Evolutionary conservation across 2,797 vertebrate species (phyloP).

Genomic region (Galago senegalensis): DNA sequence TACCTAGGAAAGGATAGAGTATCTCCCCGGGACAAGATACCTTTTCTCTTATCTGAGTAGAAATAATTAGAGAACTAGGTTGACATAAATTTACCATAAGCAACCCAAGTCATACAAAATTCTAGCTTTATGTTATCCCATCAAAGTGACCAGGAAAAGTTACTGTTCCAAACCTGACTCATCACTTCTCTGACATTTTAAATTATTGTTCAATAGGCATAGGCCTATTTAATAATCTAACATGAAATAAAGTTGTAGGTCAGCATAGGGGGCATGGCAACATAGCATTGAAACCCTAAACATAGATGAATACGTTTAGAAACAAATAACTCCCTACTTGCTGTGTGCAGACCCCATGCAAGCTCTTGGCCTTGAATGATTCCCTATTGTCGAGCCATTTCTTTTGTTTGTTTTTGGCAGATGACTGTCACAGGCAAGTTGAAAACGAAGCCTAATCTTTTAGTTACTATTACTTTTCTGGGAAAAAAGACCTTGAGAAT

Average conservation of each 20-base stretch:
- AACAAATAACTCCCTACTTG: not conserved
- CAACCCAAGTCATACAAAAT: not conserved
- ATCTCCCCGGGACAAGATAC: not conserved
- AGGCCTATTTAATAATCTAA: not conserved
- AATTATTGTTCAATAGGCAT: not conserved
- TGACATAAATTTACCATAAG: not conserved
- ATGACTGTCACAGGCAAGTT: not conserved
- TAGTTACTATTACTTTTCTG: slow-evolving; percentile 4
- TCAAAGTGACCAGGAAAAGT: not conserved
- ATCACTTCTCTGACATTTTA: not conserved
- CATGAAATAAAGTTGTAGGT: not conserved
- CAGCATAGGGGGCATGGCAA: not conserved
- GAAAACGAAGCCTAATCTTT: not conserved
- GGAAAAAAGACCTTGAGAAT: slow-evolving; percentile 49
- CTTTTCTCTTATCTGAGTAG: not conserved
- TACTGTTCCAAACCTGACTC: not conserved
- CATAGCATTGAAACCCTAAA: not conserved
- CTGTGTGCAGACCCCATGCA: not conserved
- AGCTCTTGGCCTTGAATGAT: not conserved
- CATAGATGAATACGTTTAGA: not conserved
- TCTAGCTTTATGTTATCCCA: not conserved
- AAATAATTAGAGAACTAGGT: not conserved
- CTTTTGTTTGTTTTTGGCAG: not conserved
- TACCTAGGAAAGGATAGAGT: not conserved
- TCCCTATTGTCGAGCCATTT: not conserved